These are phyloP conservation scores for Leptodactylus fallax DNA, from an alignment of 2,797 vertebrate species.

Conservation along the genomic window DNA sequence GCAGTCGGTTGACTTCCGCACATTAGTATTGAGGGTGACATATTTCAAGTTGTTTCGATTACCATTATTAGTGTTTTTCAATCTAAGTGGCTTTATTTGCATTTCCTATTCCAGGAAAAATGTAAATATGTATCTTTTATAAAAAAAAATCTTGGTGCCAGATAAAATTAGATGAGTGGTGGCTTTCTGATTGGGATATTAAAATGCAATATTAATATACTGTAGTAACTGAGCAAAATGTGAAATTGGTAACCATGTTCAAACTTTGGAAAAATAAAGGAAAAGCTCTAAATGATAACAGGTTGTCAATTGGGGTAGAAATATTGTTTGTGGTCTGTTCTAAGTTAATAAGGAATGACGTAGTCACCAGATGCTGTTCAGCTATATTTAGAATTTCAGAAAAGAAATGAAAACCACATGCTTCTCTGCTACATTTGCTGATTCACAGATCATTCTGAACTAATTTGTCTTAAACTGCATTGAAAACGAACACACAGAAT, in stretches of 20 bases:
- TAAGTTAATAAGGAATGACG: constrained; percentile 18
- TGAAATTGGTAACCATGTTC: too few species aligned
- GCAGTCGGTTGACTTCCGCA: too few species aligned
- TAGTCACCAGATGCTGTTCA: constrained; percentile 27
- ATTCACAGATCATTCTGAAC: constrained; percentile 29
- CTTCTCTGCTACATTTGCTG: constrained; percentile 26
- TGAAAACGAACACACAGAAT: neutral
- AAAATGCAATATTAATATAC: neutral
- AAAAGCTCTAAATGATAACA: constrained; percentile 7
- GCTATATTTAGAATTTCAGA: constrained; percentile 34
- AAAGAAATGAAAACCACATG: constrained; percentile 19
- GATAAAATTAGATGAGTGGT: neutral
- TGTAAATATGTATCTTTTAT: neutral
- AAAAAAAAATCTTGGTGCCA: neutral
- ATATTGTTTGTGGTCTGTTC: neutral
- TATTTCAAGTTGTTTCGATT: too few species aligned
- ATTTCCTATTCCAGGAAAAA: too few species aligned
- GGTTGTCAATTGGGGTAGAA: neutral
- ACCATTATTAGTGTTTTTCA: too few species aligned
- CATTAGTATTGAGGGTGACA: too few species aligned
- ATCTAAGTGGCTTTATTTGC: too few species aligned
- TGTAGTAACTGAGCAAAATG: neutral
- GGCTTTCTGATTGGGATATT: neutral
- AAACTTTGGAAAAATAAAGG: constrained; percentile 4
- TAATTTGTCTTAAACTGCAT: neutral